These are phyloP conservation scores for Tragelaphus oryx DNA, from an alignment of 2,797 vertebrate species.

Conservation along the genomic window DNA sequence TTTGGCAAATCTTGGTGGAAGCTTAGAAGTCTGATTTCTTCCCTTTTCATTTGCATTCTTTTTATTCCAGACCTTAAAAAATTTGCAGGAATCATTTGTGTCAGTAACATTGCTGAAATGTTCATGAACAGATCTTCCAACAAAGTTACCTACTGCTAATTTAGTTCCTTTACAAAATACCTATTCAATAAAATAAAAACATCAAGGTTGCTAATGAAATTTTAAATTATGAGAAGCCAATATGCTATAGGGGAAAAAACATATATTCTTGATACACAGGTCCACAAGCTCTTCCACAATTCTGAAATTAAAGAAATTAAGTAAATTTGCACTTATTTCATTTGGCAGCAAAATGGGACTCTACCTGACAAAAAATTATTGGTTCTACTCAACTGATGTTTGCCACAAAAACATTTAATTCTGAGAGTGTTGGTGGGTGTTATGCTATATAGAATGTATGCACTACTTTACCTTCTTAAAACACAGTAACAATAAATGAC, in stretches of 20 bases:
- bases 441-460: not conserved
- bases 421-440: not conserved
- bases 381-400: not conserved
- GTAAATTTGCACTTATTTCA: not conserved
- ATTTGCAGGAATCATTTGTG: not conserved
- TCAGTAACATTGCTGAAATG: not conserved
- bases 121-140: not conserved
- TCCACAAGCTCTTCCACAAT: not conserved
- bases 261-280: not conserved
- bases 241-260: not conserved
- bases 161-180: not conserved
- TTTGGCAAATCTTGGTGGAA: conserved; percentile 97
- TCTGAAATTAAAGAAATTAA: not conserved
- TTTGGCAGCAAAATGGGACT: not conserved
- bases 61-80: conserved; percentile 93
- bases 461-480: not conserved
- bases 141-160: not conserved
- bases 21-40: conserved; percentile 92
- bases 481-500: not conserved
- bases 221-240: conserved; percentile 12
- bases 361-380: not conserved
- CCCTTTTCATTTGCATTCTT: conserved; percentile 93
- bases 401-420: not conserved
- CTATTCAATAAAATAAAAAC: not conserved
- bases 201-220: not conserved